Percentiles rank a stretch among this genome's conserved stretches.
These are phyloP conservation scores for Todiramphus chloris DNA, from an alignment of 2,113 vertebrate genomes.

Conservation along the genomic window DNA sequence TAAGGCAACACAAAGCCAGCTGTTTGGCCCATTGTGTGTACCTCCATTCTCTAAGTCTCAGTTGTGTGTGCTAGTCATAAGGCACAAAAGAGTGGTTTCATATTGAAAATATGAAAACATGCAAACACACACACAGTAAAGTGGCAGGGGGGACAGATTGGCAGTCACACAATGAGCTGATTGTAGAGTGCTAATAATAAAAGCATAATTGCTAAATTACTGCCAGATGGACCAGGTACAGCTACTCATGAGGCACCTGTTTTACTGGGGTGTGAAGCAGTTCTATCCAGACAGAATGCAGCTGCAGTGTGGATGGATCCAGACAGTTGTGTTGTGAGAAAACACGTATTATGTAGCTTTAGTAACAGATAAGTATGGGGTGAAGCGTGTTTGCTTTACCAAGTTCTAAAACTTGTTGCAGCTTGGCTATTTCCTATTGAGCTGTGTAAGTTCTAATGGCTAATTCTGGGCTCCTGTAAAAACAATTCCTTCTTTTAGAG, in stretches of 20 bases:
- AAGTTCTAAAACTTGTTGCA: neutral
- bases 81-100: conserved; percentile 4
- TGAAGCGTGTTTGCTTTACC: neutral
- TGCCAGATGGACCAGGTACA: conserved; percentile 44
- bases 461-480: neutral
- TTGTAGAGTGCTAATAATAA: conserved; percentile 31
- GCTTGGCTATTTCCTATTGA: neutral
- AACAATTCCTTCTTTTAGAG: neutral
- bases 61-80: neutral
- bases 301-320: neutral
- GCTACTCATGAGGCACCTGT: conserved; percentile 9
- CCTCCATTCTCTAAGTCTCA: neutral
- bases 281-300: neutral
- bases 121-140: neutral
- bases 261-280: neutral
- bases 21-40: conserved; percentile 40
- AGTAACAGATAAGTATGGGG: neutral
- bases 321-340: neutral
- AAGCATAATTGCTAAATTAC: neutral
- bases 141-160: neutral
- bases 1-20: conserved; percentile 58
- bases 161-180: conserved; percentile 32
- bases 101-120: conserved; percentile 2
- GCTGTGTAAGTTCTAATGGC: neutral
- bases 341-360: neutral